These are phyloP conservation scores for Hormaphis cornu DNA, from an alignment of 1,140 invertebrate species.

Conservation along the genomic window DNA sequence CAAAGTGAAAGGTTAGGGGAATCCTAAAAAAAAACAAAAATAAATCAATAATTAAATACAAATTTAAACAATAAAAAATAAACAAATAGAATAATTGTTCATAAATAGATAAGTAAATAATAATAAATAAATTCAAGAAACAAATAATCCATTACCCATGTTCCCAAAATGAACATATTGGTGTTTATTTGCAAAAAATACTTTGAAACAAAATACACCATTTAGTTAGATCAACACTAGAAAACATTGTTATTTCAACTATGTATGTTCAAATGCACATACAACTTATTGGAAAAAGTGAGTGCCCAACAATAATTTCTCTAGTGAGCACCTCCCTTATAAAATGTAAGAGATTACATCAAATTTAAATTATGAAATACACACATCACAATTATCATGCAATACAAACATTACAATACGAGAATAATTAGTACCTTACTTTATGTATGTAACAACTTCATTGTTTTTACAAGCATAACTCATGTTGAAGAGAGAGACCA, in stretches of 20 bases:
- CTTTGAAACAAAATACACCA: no score
- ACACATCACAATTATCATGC: neutral
- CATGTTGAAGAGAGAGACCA: neutral
- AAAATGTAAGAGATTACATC: no score
- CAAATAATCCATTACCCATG: neutral
- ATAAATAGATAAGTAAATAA: neutral
- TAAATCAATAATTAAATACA: neutral
- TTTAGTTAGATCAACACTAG: no score
- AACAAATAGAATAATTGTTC: no score
- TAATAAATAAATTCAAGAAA: neutral
- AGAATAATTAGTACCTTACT: neutral
- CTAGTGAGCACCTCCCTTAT: no score
- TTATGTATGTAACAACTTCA: neutral
- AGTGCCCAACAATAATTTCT: no score
- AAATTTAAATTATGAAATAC: no score
- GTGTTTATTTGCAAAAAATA: no score
- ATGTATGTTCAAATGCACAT: no score
- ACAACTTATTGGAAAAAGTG: no score
- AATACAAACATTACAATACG: neutral
- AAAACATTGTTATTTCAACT: no score
- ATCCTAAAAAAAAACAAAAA: slow-evolving; percentile 6
- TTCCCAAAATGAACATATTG: neutral
- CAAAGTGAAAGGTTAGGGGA: slow-evolving; percentile 4
- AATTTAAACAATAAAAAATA: neutral
- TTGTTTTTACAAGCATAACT: neutral